Base-by-base conservation (phyloP, 2,113 vertebrate genomes). In the Dromiciops gliroides region DNA sequence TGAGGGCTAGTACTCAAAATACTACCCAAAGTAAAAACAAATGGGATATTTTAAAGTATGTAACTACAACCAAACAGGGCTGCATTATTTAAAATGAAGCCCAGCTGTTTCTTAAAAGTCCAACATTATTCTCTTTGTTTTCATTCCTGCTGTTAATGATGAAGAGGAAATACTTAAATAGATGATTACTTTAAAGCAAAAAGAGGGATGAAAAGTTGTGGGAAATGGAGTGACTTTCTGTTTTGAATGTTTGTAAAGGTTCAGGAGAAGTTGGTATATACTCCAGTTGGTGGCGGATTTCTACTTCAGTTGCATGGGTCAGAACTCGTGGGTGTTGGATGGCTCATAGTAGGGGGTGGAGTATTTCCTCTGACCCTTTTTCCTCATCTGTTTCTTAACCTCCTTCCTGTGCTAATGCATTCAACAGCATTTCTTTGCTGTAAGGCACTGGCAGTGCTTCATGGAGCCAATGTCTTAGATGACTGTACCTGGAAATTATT, bases 301-400 rank as follows among this genome's bases (percentile, higher is more conserved):
- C 67, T 95, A 83, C 89, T 91, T 93, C n/a, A 92, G 22, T 50
- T n/a, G 0, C 0, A 0, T 92, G 91, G 48, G 25, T 51, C 11
- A 50, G 28, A 49, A 52, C 49, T n/a, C 16, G 37, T 75, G 67
- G 67, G 67, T 75, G 67, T 75, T 75, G 37, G 16, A 75, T 75
- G 67, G 37, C 16, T n/a, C 37, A 37, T 75, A 44, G 90, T 56
- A 23, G 90, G 48, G 56, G 93, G 89, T 67, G 23, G 44, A 50
- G 89, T 92, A 48, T 95, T 95, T 97, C 95, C 96, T 91, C 92
- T 95, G 94, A 92, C 75, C 92, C 91, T 91, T 95, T 67, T 91
- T 95, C 94, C 95, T 95, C 31, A 3, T 93, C 94, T 96, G 94
- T 93, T 75, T 90, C 91, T 48, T 53, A 94, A 95, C 94, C 92